Evolutionary conservation across 92 coral and sea anemone species (phyloP).

Genomic region (Parazoanthus atlanticus): DNA sequence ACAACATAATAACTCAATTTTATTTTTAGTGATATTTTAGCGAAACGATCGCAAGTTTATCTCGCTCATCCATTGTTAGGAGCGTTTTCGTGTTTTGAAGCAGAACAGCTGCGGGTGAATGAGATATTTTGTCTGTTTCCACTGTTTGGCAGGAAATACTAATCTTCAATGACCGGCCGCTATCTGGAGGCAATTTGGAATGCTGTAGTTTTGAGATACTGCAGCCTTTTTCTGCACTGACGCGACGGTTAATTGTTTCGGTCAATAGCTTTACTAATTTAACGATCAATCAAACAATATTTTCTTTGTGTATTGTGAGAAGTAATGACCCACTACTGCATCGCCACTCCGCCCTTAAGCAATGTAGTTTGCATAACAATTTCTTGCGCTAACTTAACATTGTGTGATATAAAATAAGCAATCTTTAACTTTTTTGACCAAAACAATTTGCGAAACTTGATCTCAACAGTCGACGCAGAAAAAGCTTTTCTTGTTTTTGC

Average conservation of each 20-base stretch:
- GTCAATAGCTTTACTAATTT: background rate
- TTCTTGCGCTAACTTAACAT: background rate
- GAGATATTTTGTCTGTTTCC: no score
- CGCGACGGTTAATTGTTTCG: background rate
- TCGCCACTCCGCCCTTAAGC: background rate
- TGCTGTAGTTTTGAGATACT: background rate
- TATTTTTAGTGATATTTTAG: background rate
- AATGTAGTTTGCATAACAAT: background rate
- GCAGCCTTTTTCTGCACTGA: background rate
- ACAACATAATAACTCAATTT: no score
- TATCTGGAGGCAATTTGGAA: background rate
- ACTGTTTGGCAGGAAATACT: no score
- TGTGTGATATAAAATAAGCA: no score
- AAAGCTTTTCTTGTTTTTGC: no score
- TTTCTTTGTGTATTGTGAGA: background rate
- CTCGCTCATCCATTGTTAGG: no score
- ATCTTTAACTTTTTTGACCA: no score
- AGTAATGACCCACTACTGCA: background rate
- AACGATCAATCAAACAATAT: background rate
- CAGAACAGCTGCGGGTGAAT: no score
- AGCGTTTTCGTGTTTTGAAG: no score
- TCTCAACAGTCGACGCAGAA: no score
- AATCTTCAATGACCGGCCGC: background rate
- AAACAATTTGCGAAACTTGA: no score
- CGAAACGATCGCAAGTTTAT: background rate